Conservation (phyloP, 1,140 invertebrate species). For the Papilio xuthus region DNA sequence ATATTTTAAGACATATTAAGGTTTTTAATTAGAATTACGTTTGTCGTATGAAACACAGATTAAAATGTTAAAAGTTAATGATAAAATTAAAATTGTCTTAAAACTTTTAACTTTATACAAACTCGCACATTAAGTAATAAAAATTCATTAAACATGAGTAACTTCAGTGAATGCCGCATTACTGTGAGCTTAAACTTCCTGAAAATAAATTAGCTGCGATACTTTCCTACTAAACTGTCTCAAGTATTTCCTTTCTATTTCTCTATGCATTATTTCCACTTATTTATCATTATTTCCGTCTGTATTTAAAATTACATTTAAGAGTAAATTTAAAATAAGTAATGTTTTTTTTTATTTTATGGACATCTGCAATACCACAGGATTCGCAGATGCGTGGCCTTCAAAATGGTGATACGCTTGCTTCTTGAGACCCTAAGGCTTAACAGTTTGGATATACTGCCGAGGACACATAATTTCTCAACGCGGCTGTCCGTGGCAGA, state of each 20-base stretch:
- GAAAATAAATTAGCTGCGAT: background rate
- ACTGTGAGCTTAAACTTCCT: background rate
- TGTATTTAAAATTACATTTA: background rate
- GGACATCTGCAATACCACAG: too few relatives aligned
- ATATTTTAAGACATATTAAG: too few relatives aligned
- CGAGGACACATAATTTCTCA: too few relatives aligned
- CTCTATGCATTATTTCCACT: background rate
- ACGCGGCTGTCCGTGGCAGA: too few relatives aligned
- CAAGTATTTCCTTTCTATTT: constrained; percentile 1
- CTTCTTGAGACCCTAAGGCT: too few relatives aligned
- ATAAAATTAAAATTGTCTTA: too few relatives aligned
- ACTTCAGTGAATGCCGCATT: constrained; percentile 4
- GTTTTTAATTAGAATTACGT: too few relatives aligned
- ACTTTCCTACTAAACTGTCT: constrained; percentile 5
- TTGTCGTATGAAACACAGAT: too few relatives aligned
- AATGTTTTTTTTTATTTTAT: background rate
- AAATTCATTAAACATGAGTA: background rate
- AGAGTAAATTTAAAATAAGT: background rate
- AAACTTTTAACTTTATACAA: background rate
- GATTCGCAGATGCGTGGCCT: too few relatives aligned
- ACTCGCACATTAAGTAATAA: background rate
- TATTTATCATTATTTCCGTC: background rate
- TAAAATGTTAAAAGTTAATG: too few relatives aligned
- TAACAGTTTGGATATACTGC: too few relatives aligned
- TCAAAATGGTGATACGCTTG: too few relatives aligned